Evolutionary conservation across 2,113 vertebrate species (phyloP), one percentile per base, ranked within the genome.

Genomic region (Conger conger): DNA sequence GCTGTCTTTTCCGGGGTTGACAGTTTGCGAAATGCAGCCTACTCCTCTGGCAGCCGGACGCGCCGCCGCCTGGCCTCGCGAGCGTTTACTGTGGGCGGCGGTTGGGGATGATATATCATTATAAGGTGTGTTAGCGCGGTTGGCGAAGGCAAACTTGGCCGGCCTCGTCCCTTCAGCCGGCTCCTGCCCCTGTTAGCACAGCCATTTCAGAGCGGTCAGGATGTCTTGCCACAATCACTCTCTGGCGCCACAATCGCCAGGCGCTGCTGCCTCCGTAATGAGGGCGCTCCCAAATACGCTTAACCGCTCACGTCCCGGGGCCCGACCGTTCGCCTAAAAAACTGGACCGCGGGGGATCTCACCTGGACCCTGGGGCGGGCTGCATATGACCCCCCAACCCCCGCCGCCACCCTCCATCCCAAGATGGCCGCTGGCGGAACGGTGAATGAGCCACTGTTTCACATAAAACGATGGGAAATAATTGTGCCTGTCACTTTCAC

Each of bases 151-250:
- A 94, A 92, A 91, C 90, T 93, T 93, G 91, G 92, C 93, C 91
- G 87, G 88, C 89, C 42, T 27, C 83, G 76, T 79, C 87, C 68
- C 84, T 90, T 89, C 89, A 92, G 86, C 90, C 13, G 2, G 90
- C 93, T 93, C 91, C 93, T 87, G 82, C 90, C 94, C 92, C 93
- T 97, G 95, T 97, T 96, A 96, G 95, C 95, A 97, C 96, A 97
- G 97, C 96, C 96, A 93, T 97, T 97, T 98, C 95, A 91, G 91
- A 86, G 96, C 93, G 97, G 98, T 97, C 96, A 96, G 95, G 90
- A 94, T 2, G 96, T 98, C 97, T 98, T 97, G 93, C 98, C 97
- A 97, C 96, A 98, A 97, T 98, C 96, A 95, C 93, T 96, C 23
- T 79, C 95, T 98, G 96, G 96, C 94, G 94, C 96, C 97, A 96